Conservation (phyloP, 2,797 vertebrate genomes). For the Oophaga sylvatica region DNA sequence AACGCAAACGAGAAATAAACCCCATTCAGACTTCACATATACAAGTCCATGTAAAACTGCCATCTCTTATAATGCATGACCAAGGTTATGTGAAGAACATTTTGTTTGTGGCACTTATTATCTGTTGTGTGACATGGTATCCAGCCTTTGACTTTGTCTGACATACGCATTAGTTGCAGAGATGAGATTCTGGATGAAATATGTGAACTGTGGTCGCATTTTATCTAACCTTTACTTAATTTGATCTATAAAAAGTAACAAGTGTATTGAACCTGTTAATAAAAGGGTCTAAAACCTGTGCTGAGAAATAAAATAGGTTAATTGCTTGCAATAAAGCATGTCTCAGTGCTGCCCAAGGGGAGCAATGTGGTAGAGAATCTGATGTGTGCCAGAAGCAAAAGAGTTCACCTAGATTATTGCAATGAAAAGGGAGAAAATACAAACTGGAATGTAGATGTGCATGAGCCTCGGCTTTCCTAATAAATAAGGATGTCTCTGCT, state of each 20-base stretch:
- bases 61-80: neutral
- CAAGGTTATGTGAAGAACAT: slow-evolving; percentile 31
- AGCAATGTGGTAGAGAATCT: slow-evolving; percentile 26
- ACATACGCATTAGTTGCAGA: slow-evolving; percentile 47
- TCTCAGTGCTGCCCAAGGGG: slow-evolving; percentile 48
- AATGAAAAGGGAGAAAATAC: slow-evolving; percentile 17
- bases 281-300: slow-evolving; percentile 57
- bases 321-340: slow-evolving; percentile 62
- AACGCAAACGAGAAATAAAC: neutral
- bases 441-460: slow-evolving; percentile 16
- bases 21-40: neutral
- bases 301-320: slow-evolving; percentile 59
- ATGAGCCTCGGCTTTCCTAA: neutral
- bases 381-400: slow-evolving; percentile 9
- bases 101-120: slow-evolving; percentile 35
- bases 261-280: slow-evolving; percentile 59
- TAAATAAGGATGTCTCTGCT: neutral
- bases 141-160: slow-evolving; percentile 50
- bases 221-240: slow-evolving; percentile 62
- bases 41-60: neutral
- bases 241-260: slow-evolving; percentile 61
- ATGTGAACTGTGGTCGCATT: slow-evolving; percentile 53
- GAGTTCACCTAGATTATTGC: slow-evolving; percentile 5
- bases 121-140: slow-evolving; percentile 2
- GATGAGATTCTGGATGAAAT: slow-evolving; percentile 53